These are phyloP conservation scores for Stegana nigrithorax DNA, from an alignment of 2,888 invertebrate genomes.

Conservation along the genomic window DNA sequence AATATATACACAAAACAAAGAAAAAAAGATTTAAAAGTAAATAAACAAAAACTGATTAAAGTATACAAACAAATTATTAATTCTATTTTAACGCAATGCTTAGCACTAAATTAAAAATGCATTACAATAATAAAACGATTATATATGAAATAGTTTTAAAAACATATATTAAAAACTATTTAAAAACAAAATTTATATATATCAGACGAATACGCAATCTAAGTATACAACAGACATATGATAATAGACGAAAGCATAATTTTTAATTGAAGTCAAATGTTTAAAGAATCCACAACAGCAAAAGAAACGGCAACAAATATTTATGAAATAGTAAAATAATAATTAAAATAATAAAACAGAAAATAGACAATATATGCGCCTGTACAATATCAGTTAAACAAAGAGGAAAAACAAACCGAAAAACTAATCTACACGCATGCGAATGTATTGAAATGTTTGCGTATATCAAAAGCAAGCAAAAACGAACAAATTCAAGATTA, in stretches of 20 bases:
- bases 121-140: background rate
- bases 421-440: constrained; percentile 23
- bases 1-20: constrained; percentile 10
- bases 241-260: constrained; percentile 36
- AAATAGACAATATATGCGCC: constrained; percentile 62
- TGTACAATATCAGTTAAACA: constrained; percentile 43
- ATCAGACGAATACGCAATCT: constrained; percentile 34
- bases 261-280: background rate
- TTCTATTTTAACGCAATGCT: constrained; percentile 7
- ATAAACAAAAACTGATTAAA: background rate
- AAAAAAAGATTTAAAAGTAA: background rate
- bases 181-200: constrained; percentile 42
- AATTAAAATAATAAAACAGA: constrained; percentile 28
- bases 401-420: constrained; percentile 3
- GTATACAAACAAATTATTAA: background rate
- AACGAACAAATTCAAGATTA: constrained; percentile 35
- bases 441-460: too few species aligned
- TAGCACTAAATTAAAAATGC: background rate
- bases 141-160: constrained; percentile 2
- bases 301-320: constrained; percentile 8
- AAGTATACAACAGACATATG: constrained; percentile 26
- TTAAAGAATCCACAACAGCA: constrained; percentile 15
- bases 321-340: constrained; percentile 19
- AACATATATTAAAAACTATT: constrained; percentile 1
- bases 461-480: constrained; percentile 44